Percentiles rank a stretch among this genome's conserved stretches.
phyloP scores from a whole-genome alignment of 2,113 vertebrate genomes.

The Tylochromis polylepis region DNA sequence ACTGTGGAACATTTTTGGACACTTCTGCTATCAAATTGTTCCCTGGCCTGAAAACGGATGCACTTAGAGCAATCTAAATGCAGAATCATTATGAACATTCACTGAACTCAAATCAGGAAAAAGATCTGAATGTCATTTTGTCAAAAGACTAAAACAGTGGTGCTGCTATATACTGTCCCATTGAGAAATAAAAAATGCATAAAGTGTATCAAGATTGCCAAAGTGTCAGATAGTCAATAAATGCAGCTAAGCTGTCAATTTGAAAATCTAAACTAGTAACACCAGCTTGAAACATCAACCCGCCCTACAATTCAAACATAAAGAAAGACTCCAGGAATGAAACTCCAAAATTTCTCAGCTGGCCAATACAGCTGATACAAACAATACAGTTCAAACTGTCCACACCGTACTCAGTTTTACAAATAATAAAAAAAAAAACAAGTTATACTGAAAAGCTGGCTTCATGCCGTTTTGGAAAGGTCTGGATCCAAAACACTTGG shows the following conservation, averaged over 20 bases:
- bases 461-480: no score
- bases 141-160: rapidly evolving
- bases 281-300: no score
- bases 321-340: no score
- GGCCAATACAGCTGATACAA: no score
- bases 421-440: no score
- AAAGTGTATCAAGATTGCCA: background rate
- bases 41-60: background rate
- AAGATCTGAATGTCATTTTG: background rate
- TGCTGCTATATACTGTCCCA: background rate
- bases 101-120: background rate
- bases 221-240: background rate
- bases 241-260: background rate
- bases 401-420: no score
- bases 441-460: no score
- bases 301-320: no score
- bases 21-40: background rate
- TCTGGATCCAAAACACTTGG: no score
- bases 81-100: background rate
- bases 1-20: background rate
- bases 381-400: no score
- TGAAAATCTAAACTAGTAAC: background rate
- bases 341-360: no score
- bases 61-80: background rate
- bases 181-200: background rate